Evolutionary conservation across 2,888 invertebrate species (phyloP).

Genomic region (Aproaerema taeniolella): DNA sequence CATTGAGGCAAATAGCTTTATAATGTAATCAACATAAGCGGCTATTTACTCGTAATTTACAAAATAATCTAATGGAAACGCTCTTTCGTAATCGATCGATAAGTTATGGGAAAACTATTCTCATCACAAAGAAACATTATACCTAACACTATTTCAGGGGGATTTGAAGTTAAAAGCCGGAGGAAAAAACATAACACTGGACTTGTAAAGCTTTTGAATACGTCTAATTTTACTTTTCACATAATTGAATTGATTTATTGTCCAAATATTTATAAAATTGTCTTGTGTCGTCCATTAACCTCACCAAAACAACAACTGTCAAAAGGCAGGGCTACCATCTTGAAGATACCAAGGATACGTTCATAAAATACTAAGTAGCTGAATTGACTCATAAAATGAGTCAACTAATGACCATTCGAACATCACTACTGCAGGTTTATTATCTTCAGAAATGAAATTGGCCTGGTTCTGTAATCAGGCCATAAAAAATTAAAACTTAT

Average conservation of each 20-base stretch:
- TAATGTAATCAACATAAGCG: conserved; percentile 9
- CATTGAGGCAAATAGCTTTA: background rate
- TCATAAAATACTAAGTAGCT: background rate
- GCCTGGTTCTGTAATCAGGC: too few relatives aligned
- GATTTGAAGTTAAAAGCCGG: conserved; percentile 20
- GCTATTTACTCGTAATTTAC: conserved; percentile 24
- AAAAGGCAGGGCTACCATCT: conserved; percentile 22
- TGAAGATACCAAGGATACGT: conserved; percentile 7
- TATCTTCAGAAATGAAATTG: too few relatives aligned
- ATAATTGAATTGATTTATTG: conserved; percentile 38
- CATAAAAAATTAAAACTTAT: too few relatives aligned
- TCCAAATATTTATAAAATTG: conserved; percentile 55
- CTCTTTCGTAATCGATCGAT: conserved; percentile 76
- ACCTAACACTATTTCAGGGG: conserved; percentile 28
- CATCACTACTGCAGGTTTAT: conserved; percentile 2
- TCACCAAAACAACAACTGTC: conserved; percentile 51
- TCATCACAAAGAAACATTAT: conserved; percentile 64
- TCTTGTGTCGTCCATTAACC: conserved; percentile 61
- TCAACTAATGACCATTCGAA: background rate
- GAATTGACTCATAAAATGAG: background rate
- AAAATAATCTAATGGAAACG: conserved; percentile 43
- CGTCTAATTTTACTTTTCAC: conserved; percentile 25
- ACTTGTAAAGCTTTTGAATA: background rate
- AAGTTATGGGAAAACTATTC: conserved; percentile 57
- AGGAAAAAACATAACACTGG: conserved; percentile 30